phyloP scores from a whole-genome alignment of 2,113 vertebrate genomes.

The Neomonachus schauinslandi region DNA sequence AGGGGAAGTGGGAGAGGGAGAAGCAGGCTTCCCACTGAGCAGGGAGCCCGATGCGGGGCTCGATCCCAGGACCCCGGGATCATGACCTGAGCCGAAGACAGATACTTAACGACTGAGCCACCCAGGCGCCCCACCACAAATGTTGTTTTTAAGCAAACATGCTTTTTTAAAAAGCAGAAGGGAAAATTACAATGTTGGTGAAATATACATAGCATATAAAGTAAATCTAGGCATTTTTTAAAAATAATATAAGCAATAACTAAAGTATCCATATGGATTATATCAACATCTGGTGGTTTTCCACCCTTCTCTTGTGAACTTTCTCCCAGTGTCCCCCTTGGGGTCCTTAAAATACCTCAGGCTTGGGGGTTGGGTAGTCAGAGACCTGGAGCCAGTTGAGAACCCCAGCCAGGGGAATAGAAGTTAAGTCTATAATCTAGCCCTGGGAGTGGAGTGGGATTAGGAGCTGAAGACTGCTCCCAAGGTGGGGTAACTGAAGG shows the following conservation, averaged over 20 bases:
- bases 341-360: background rate
- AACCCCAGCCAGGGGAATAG: background rate
- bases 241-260: background rate
- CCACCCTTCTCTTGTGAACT: background rate
- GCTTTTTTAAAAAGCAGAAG: background rate
- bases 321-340: background rate
- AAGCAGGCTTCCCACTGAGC: no score
- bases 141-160: conserved; percentile 12
- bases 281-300: background rate
- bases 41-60: no score
- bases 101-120: no score
- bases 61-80: no score
- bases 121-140: background rate
- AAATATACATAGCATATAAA: background rate
- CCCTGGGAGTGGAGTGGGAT: background rate
- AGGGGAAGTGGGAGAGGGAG: no score
- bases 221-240: background rate
- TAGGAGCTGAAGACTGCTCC: background rate
- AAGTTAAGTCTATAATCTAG: background rate
- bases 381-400: background rate
- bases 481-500: background rate
- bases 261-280: background rate
- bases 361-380: background rate
- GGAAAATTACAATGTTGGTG: background rate
- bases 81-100: no score